Conservation (phyloP, 2,797 vertebrate genomes). For the Leptoclinus maculatus region DNA sequence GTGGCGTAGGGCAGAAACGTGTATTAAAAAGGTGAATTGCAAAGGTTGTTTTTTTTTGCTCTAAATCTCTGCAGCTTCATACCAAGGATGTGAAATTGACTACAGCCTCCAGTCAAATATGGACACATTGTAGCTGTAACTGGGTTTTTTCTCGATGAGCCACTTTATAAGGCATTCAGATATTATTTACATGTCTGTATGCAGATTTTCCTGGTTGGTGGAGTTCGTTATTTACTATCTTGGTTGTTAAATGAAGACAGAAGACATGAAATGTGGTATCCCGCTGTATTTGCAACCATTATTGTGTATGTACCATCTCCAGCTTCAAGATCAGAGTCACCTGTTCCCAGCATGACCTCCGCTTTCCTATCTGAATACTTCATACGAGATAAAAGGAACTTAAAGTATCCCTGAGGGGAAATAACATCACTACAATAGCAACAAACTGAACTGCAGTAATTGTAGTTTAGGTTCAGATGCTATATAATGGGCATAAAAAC, state of each 20-base stretch:
- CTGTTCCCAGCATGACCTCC: conserved; percentile 10
- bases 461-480: background rate
- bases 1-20: background rate
- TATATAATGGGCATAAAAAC: background rate
- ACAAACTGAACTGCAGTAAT: background rate
- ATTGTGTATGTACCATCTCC: background rate
- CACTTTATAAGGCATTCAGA: background rate
- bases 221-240: background rate
- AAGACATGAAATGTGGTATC: background rate
- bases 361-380: background rate
- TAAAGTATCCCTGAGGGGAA: background rate
- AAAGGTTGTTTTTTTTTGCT: background rate
- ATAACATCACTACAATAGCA: background rate
- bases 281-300: background rate
- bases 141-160: background rate
- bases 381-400: background rate
- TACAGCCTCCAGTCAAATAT: background rate
- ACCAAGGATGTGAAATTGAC: conserved; percentile 6
- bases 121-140: background rate
- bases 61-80: conserved; percentile 1
- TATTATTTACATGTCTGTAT: background rate
- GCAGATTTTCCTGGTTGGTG: background rate
- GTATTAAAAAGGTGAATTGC: background rate
- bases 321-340: conserved; percentile 6
- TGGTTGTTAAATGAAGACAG: background rate